These are phyloP conservation scores for Trididemnum clinides DNA, from an alignment of 23 tunicate species.

Conservation along the genomic window DNA sequence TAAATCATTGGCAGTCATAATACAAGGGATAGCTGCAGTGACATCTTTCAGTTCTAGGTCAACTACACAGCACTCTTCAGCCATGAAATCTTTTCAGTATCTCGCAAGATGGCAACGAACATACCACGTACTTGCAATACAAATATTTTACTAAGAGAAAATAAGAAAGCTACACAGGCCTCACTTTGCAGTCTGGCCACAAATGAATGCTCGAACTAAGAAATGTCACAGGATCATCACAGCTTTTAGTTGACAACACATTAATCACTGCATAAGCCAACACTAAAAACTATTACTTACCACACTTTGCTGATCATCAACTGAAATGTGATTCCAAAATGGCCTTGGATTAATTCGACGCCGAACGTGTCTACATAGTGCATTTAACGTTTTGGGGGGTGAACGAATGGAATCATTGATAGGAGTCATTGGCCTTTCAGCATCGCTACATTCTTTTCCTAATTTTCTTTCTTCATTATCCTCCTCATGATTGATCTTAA, in stretches of 20 bases:
- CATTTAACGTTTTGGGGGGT: constrained; percentile 63
- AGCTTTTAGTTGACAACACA: neutral
- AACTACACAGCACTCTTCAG: too few relatives aligned
- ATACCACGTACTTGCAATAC: too few relatives aligned
- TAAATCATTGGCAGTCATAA: too few relatives aligned
- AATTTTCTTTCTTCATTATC: neutral
- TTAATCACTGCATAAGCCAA: neutral
- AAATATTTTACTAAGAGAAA: too few relatives aligned
- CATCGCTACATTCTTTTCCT: neutral
- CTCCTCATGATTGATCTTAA: neutral
- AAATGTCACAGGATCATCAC: too few relatives aligned
- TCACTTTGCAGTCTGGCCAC: too few relatives aligned
- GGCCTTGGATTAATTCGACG: constrained; percentile 79
- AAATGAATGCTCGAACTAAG: too few relatives aligned
- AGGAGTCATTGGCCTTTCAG: constrained; percentile 86
- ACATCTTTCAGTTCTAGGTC: too few relatives aligned
- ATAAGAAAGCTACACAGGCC: too few relatives aligned
- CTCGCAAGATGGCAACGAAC: too few relatives aligned
- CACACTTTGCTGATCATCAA: constrained; percentile 73
- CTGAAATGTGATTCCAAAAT: constrained; percentile 71
- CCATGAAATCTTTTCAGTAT: too few relatives aligned
- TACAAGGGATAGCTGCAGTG: too few relatives aligned
- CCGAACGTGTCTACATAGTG: constrained; percentile 48
- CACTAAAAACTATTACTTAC: constrained; percentile 31
- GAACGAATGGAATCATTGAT: constrained; percentile 69